Conservation (phyloP, 2,888 invertebrate genomes). For the Neoascia interrupta region DNA sequence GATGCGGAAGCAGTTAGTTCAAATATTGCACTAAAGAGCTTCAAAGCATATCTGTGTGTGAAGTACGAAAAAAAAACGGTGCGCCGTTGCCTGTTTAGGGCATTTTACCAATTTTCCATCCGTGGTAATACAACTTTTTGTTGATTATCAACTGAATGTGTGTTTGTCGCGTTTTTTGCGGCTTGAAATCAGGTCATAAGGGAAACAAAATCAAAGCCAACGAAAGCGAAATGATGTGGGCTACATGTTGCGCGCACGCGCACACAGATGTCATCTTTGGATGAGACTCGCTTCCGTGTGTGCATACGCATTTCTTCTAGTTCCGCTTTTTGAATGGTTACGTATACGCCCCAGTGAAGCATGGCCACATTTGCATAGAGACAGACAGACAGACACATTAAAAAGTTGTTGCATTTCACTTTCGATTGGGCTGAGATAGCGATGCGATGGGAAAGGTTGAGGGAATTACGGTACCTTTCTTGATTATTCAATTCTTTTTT, state of each 20-base stretch:
- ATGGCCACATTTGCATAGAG: constrained; percentile 50
- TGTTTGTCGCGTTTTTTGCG: constrained; percentile 18
- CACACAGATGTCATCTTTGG: constrained; percentile 53
- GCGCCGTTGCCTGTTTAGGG: constrained; percentile 42
- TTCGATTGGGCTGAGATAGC: constrained; percentile 53
- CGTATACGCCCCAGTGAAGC: constrained; percentile 67
- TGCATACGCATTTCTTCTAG: constrained; percentile 42
- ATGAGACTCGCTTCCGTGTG: neutral
- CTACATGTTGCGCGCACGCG: constrained; percentile 10
- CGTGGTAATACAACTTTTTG: constrained; percentile 26
- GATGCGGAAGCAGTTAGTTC: constrained; percentile 60
- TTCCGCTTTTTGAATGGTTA: constrained; percentile 64
- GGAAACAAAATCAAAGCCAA: constrained; percentile 44
- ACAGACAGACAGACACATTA: neutral
- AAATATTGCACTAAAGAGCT: no score
- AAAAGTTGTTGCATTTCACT: constrained; percentile 54
- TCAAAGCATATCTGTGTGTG: neutral
- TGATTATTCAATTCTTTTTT: no score
- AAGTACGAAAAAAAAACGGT: neutral
- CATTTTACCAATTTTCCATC: constrained; percentile 55
- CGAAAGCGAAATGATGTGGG: constrained; percentile 66
- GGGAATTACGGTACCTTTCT: neutral
- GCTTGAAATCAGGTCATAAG: constrained; percentile 63
- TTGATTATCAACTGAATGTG: neutral
- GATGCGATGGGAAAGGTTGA: constrained; percentile 32